These are phyloP conservation scores for Galerucella nymphaeae DNA, from an alignment of 2,888 invertebrate species.

Conservation along the genomic window DNA sequence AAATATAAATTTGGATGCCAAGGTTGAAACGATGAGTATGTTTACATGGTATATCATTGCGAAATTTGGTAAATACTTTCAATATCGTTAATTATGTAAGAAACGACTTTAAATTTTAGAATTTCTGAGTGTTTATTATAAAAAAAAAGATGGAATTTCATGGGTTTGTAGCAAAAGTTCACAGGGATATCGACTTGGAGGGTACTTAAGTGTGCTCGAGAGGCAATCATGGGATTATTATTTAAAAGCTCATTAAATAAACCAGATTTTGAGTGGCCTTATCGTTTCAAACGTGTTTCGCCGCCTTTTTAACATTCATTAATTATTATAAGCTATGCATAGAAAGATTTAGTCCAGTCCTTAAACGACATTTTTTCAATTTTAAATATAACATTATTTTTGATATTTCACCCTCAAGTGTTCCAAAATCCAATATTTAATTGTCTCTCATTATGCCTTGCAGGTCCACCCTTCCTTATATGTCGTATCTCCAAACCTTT, in stretches of 20 bases:
- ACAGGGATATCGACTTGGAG: neutral
- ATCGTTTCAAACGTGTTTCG: constrained; percentile 3
- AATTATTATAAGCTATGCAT: neutral
- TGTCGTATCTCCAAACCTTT: no score
- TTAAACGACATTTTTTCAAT: no score
- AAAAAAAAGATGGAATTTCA: neutral
- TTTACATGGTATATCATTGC: neutral
- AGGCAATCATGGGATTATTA: neutral
- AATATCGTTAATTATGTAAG: neutral
- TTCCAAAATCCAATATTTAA: no score
- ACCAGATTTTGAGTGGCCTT: constrained; percentile 1
- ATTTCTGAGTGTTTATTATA: neutral
- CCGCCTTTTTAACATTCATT: neutral
- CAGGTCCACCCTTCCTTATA: neutral
- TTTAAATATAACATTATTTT: no score
- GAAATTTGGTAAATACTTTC: no score
- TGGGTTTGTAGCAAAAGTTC: neutral
- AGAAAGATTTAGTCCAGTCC: neutral
- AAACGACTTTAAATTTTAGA: no score
- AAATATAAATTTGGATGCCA: constrained; percentile 31
- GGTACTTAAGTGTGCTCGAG: neutral
- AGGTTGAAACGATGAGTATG: constrained; percentile 4
- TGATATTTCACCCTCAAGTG: no score
- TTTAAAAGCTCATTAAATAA: constrained; percentile 1
- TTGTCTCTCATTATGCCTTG: neutral